Conservation (phyloP, 2,113 vertebrate genomes). For the Hassar affinis region DNA sequence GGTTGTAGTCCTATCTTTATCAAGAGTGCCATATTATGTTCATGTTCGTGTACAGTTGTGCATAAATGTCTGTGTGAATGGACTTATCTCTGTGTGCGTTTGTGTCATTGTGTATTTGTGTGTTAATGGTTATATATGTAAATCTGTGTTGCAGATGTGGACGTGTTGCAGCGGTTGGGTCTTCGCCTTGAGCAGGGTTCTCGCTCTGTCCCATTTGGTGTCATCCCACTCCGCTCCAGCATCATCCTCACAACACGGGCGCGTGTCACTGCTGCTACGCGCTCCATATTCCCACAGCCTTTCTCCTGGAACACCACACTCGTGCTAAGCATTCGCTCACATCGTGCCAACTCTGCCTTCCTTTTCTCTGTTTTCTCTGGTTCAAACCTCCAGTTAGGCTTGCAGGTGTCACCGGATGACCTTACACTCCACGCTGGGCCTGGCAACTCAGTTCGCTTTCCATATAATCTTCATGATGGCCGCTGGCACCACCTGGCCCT, state of each 20-base stretch:
- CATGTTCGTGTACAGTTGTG: neutral
- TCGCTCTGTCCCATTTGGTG: conserved; percentile 77
- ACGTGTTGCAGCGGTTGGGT: conserved; percentile 90
- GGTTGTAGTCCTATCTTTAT: neutral
- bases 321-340: conserved; percentile 89
- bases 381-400: conserved; percentile 85
- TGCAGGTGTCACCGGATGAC: conserved; percentile 85
- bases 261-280: conserved; percentile 78
- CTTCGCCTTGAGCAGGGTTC: conserved; percentile 84
- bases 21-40: neutral
- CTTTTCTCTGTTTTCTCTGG: conserved; percentile 86
- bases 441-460: conserved; percentile 84
- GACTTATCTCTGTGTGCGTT: neutral
- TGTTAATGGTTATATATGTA: neutral
- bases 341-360: conserved; percentile 91
- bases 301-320: conserved; percentile 76
- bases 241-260: conserved; percentile 91
- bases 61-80: neutral
- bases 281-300: conserved; percentile 73
- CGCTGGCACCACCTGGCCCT: conserved; percentile 92
- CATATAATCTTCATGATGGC: conserved; percentile 88
- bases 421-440: conserved; percentile 85
- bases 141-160: conserved; percentile 82
- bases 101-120: neutral
- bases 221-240: conserved; percentile 89